Conservation (phyloP, 2,888 invertebrate species). For the Physocephala rufipes region DNA sequence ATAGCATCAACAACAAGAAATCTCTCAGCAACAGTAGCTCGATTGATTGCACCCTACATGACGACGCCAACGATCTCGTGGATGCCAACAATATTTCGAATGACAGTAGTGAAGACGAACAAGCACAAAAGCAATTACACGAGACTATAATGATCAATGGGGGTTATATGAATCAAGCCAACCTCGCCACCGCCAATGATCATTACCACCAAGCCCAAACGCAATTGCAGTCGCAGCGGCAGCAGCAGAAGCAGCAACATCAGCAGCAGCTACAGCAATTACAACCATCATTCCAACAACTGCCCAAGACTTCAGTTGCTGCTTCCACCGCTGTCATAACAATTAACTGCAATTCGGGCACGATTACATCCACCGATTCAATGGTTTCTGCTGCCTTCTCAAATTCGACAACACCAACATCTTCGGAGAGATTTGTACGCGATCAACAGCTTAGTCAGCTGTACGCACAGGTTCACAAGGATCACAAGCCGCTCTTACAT, state of each 20-base stretch:
- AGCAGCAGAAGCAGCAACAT: conserved; percentile 35
- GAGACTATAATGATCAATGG: conserved; percentile 30
- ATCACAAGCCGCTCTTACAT: conserved; percentile 58
- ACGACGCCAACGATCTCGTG: conserved; percentile 68
- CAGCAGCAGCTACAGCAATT: conserved; percentile 31
- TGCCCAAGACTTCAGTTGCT: conserved; percentile 40
- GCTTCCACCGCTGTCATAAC: conserved; percentile 62
- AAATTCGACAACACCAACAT: conserved; percentile 35
- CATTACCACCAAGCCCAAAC: conserved; percentile 37
- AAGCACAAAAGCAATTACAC: conserved; percentile 37
- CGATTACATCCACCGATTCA: conserved; percentile 45
- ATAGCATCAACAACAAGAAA: conserved; percentile 65
- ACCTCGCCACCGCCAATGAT: conserved; percentile 43
- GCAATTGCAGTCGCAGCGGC: conserved; percentile 36
- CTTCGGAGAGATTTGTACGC: conserved; percentile 45
- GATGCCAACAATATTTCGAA: conserved; percentile 65
- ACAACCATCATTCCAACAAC: conserved; percentile 30
- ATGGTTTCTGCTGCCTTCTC: conserved; percentile 17
- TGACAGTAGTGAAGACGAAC: conserved; percentile 67
- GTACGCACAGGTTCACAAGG: conserved; percentile 70
- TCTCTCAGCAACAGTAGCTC: conserved; percentile 52
- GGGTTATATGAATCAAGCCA: conserved; percentile 35
- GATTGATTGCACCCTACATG: conserved; percentile 56
- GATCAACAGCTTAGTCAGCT: conserved; percentile 65
- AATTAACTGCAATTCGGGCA: conserved; percentile 53